A percentile compares a stretch with the other conserved stretches of the same genome.
Conservation (phyloP, 2,888 invertebrate genomes). For the Agrochola circellaris region DNA sequence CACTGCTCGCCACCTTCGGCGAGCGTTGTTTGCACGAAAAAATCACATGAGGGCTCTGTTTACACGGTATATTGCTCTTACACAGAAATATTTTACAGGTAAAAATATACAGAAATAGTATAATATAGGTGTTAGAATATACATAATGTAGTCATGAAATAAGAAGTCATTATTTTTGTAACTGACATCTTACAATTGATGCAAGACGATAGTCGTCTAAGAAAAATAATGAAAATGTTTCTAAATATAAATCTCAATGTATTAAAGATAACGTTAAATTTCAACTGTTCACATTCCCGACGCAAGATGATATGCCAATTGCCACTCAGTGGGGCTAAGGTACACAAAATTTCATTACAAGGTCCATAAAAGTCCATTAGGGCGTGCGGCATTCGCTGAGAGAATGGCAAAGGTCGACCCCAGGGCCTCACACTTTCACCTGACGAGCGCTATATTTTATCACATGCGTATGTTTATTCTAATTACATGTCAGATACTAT, state of each 20-base stretch:
- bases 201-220: background rate
- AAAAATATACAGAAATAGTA: background rate
- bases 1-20: slow-evolving; percentile 60
- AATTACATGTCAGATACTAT: slow-evolving; percentile 36
- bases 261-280: slow-evolving; percentile 38
- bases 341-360: slow-evolving; percentile 81
- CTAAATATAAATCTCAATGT: slow-evolving; percentile 16
- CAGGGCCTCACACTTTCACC: slow-evolving; percentile 60
- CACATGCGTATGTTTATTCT: slow-evolving; percentile 47
- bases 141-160: background rate
- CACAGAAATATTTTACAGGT: slow-evolving; percentile 5
- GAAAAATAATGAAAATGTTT: background rate
- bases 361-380: slow-evolving; percentile 83
- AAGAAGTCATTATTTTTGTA: background rate
- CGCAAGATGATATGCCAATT: slow-evolving; percentile 74
- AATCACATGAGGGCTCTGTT: slow-evolving; percentile 37
- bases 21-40: slow-evolving; percentile 56
- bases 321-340: slow-evolving; percentile 74
- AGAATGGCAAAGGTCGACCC: slow-evolving; percentile 78
- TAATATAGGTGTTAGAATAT: background rate
- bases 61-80: slow-evolving; percentile 15
- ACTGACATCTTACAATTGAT: too few species aligned
- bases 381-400: slow-evolving; percentile 67
- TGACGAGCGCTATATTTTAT: slow-evolving; percentile 51
- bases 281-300: slow-evolving; percentile 47